Conservation (phyloP, 64 coral and sea anemone species). For the Exaiptasia diaphana region DNA sequence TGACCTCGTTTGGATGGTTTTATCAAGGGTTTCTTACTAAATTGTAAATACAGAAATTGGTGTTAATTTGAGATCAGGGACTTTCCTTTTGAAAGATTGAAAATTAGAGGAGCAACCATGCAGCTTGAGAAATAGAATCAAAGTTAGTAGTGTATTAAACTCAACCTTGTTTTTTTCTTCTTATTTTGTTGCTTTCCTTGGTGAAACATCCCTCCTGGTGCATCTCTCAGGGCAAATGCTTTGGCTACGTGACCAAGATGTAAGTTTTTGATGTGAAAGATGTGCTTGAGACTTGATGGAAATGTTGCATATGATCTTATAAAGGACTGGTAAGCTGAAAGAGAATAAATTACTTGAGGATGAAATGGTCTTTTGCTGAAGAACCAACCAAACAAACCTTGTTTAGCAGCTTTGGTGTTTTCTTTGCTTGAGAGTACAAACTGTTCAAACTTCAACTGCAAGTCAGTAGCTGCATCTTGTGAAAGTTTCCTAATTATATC, state of each 20-base stretch:
- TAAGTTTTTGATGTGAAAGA: conserved; percentile 82
- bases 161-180: conserved; percentile 26
- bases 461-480: conserved; percentile 68
- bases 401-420: conserved; percentile 46
- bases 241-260: conserved; percentile 97
- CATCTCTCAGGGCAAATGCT: conserved; percentile 85
- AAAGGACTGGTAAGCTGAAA: conserved; percentile 90
- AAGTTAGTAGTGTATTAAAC: too few species aligned
- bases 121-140: too few species aligned
- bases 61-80: too few species aligned
- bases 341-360: neutral
- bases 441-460: conserved; percentile 74
- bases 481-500: neutral
- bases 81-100: too few species aligned
- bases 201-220: conserved; percentile 73
- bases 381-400: conserved; percentile 4
- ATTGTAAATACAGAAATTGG: too few species aligned
- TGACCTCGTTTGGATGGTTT: neutral
- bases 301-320: conserved; percentile 83
- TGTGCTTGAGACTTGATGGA: conserved; percentile 73
- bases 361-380: neutral
- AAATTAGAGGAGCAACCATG: too few species aligned
- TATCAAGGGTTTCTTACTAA: neutral
- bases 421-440: conserved; percentile 36
- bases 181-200: conserved; percentile 15